A percentile compares a stretch with the other conserved stretches of the same genome.
phyloP scores from a whole-genome alignment of 2,113 vertebrate genomes.

The Colaptes auratus region DNA sequence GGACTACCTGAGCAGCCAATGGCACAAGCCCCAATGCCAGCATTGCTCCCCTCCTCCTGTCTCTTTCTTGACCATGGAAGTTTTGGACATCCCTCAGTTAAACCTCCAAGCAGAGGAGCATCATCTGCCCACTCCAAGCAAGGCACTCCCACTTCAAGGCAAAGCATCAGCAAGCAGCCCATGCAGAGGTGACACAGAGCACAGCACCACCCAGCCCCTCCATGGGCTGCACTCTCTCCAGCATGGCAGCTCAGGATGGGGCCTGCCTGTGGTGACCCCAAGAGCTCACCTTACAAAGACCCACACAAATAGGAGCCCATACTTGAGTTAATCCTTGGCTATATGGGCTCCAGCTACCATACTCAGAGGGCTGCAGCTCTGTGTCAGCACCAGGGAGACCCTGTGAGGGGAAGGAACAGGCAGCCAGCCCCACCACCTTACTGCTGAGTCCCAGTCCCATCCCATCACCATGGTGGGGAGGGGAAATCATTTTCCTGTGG shows the following conservation, averaged over 20 bases:
- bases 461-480: rapidly evolving
- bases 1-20: neutral
- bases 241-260: neutral
- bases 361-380: neutral
- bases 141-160: rapidly evolving
- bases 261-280: neutral
- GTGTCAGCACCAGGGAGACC: rapidly evolving
- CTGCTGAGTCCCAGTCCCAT: neutral
- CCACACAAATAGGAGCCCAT: neutral
- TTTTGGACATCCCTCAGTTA: neutral
- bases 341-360: neutral
- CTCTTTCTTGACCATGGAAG: no score
- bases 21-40: neutral
- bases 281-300: neutral
- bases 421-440: neutral
- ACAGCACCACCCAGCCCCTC: neutral
- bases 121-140: no score
- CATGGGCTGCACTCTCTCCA: neutral
- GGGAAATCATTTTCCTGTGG: neutral
- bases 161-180: neutral
- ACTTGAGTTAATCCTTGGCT: neutral
- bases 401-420: rapidly evolving
- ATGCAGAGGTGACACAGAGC: neutral
- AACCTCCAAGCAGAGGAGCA: neutral
- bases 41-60: neutral